Base-by-base conservation (phyloP, 2,113 vertebrate genomes). In the Toxotes chatareus region DNA sequence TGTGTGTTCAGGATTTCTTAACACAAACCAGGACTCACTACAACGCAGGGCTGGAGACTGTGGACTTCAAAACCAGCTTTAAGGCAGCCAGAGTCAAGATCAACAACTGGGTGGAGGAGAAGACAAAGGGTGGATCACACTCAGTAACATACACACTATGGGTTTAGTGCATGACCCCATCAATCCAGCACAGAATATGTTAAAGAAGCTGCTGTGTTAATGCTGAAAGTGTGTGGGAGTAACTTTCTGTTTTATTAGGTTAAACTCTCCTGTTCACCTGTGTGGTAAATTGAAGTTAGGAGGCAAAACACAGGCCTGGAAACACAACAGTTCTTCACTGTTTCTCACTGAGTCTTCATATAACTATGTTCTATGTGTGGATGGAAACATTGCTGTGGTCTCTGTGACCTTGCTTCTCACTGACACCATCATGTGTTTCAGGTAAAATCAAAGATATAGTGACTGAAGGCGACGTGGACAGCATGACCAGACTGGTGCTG, bases 361-460 rank as follows among this genome's bases (percentile, higher is more conserved):
- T 27, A 27, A 27, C 27, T 27, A 27, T 27, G 27, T 1, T 27
- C 27, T 27, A 27, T 27, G 27, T 27, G 27, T 27, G 27, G 27
- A 27, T 27, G 27, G 27, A 27, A 27, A 27, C 27, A 27, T 27
- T 27, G 27, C 14, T 4, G 23, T 34, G 19, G 27, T 27, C 27
- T 27, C 27, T 27, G 27, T 27, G 27, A 27, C 27, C 27, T 27
- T 27, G 1, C 27, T 27, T 27, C 27, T 27, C 27, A 27, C 27
- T 27, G 1, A 1, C 27, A 27, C 27, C 27, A 27, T 27, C 46
- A 3, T 44, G 51, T 57, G 7, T 51, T 19, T 14, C 7, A 73
- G 97, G 95, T 73, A 99, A 99, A 94, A 99, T 99, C 83, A 93
- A 93, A 6, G 63, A 98, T 40, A 16, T 99, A 53, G 81, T 99